phyloP scores from a whole-genome alignment of 1,140 invertebrate genomes.

The Caenorhabditis brenneri region DNA sequence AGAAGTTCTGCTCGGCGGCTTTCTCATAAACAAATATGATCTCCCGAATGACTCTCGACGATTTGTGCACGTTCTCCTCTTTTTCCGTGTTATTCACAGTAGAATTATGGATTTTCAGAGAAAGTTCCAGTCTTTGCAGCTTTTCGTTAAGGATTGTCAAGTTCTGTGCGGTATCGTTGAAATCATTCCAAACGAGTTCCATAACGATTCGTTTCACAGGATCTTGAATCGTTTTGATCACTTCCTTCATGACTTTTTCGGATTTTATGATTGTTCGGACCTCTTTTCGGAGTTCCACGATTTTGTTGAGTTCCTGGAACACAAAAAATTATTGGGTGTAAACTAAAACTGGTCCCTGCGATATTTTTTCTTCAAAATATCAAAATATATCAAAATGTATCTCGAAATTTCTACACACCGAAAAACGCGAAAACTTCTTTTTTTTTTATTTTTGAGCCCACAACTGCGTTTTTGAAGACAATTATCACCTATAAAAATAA shows the following conservation, averaged over 20 bases:
- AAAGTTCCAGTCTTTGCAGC: not conserved
- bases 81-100: not conserved
- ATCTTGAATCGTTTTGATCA: not conserved
- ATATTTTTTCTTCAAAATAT: no score
- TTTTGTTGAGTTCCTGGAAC: not conserved
- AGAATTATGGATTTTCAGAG: not conserved
- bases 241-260: not conserved
- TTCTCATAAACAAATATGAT: not conserved
- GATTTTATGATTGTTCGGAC: not conserved
- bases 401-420: no score
- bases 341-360: no score
- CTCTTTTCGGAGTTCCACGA: not conserved
- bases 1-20: not conserved
- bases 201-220: not conserved
- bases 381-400: no score
- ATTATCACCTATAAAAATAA: no score
- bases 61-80: not conserved
- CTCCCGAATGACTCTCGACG: not conserved
- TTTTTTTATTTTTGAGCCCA: no score
- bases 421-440: no score
- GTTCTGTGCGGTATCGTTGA: not conserved
- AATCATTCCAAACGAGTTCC: not conserved
- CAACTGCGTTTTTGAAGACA: no score
- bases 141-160: not conserved
- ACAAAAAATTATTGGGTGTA: no score